Evolutionary conservation across 2,113 vertebrate species (phyloP).

Genomic region (Leucoraja erinaceus): DNA sequence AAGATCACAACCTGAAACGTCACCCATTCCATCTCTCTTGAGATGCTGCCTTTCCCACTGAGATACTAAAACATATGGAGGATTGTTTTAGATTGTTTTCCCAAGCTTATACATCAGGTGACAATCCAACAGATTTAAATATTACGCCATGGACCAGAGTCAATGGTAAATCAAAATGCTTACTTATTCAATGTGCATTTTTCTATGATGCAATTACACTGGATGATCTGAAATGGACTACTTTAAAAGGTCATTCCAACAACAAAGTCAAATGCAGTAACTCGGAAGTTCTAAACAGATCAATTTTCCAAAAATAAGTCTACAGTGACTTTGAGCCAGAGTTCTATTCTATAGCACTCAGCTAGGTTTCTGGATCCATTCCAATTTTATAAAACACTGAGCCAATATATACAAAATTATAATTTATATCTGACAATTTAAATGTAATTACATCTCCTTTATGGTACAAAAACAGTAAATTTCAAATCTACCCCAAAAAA

Average conservation of each 20-base stretch:
- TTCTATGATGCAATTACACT: neutral
- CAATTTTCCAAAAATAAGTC: neutral
- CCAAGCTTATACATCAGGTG: neutral
- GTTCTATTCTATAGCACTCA: neutral
- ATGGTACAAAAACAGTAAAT: neutral
- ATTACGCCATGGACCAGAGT: neutral
- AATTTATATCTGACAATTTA: neutral
- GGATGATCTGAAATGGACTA: neutral
- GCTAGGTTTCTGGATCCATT: neutral
- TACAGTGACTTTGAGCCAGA: neutral
- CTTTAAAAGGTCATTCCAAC: neutral
- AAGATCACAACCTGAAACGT: too few species aligned
- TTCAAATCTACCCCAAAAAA: neutral
- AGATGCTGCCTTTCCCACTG: too few species aligned
- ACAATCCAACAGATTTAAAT: neutral
- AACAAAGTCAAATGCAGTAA: neutral
- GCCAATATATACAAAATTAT: too few species aligned
- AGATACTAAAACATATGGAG: neutral
- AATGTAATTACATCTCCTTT: neutral
- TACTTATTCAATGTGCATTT: too few species aligned
- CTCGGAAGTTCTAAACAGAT: neutral
- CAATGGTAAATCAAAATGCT: neutral
- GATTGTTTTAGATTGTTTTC: neutral
- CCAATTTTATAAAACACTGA: neutral
- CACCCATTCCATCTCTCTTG: too few species aligned